Percentiles rank a stretch among this genome's conserved stretches.
Evolutionary conservation across 2,797 vertebrate species (phyloP).

Genomic region (Arctocebus calabarensis): DNA sequence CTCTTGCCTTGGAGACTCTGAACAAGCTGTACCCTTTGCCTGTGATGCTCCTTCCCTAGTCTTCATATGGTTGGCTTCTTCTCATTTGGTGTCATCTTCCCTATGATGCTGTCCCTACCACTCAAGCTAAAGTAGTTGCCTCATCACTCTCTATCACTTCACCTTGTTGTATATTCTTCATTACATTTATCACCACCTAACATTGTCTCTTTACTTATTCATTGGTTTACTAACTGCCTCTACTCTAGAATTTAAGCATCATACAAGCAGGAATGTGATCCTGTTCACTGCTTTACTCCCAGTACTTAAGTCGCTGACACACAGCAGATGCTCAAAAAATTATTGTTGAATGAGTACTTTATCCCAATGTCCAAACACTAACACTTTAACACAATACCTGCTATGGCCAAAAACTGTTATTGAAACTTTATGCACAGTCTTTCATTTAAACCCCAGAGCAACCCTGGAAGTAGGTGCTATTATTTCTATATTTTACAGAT

Average conservation of each 20-base stretch:
- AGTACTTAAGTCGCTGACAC: too few species aligned
- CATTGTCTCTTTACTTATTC: neutral
- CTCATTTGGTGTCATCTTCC: neutral
- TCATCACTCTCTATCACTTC: neutral
- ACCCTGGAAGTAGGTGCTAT: neutral
- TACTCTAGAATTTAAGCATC: neutral
- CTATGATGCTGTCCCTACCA: neutral
- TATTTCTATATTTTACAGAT: neutral
- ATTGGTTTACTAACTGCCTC: neutral
- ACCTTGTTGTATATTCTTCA: neutral
- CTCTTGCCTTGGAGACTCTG: neutral
- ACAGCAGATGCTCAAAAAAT: neutral
- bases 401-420: neutral
- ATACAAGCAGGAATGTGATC: neutral
- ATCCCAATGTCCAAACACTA: neutral
- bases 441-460: neutral
- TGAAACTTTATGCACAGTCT: neutral
- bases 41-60: too few species aligned
- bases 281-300: neutral
- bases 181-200: neutral
- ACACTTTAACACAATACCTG: neutral
- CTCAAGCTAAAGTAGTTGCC: neutral
- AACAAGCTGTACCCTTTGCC: neutral
- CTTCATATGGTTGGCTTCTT: neutral
- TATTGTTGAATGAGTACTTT: constrained; percentile 4